These are phyloP conservation scores for Mythimna vitellina DNA, from an alignment of 2,888 invertebrate genomes.

Conservation along the genomic window DNA sequence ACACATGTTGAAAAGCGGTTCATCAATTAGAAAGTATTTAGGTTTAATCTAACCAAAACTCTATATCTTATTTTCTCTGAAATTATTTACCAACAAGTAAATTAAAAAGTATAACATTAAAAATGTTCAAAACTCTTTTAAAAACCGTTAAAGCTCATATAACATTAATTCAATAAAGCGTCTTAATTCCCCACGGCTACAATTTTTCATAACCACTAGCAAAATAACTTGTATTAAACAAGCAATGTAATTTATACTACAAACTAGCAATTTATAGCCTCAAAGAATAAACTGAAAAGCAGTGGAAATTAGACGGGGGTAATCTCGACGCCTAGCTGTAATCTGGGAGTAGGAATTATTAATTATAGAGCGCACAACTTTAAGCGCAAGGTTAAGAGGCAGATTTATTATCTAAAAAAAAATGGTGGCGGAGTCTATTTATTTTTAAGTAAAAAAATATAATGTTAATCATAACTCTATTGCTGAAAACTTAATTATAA, in stretches of 20 bases:
- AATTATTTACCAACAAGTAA: neutral
- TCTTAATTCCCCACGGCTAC: conserved; percentile 36
- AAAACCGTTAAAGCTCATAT: conserved; percentile 5
- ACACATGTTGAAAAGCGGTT: too few species aligned
- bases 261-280: conserved; percentile 74
- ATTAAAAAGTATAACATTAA: neutral
- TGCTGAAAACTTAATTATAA: too few species aligned
- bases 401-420: too few species aligned
- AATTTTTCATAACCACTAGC: conserved; percentile 62
- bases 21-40: too few species aligned
- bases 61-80: neutral
- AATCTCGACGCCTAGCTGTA: conserved; percentile 71
- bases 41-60: neutral
- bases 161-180: conserved; percentile 33
- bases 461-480: too few species aligned
- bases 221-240: conserved; percentile 55
- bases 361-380: conserved; percentile 34
- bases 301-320: conserved; percentile 73
- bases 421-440: too few species aligned
- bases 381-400: neutral
- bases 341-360: conserved; percentile 33
- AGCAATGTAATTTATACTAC: conserved; percentile 63
- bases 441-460: too few species aligned
- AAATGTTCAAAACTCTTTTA: conserved; percentile 8
- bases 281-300: conserved; percentile 72